Evolutionary conservation across 2,888 invertebrate species (phyloP), one percentile per base, ranked within the genome.

Genomic region (Scaptomyza cyrtandrae): DNA sequence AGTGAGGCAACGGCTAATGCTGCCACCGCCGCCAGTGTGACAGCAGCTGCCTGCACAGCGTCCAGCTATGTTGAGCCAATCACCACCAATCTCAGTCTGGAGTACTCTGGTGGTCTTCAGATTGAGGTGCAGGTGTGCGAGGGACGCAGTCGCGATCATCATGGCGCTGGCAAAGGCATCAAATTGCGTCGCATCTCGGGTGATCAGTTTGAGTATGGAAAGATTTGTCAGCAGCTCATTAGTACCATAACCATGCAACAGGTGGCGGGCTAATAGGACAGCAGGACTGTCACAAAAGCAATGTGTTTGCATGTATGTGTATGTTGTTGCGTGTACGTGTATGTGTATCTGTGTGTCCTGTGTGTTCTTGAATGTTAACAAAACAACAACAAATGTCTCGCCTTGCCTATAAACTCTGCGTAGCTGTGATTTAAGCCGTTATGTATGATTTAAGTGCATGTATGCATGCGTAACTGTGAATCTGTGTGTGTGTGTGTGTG

Each of bases 151-250:
- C 91, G 91, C 46, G 91, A 92, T 73, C 93, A 95, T 88, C 90
- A 90, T 49, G 84, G 83, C 4, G 95, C 95, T 87, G 95, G 94
- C 53, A 97, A 96, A 81, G 97, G 97, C 7, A 93, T 97, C 82
- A 97, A 97, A 83, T 94, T 98, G 95, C 93, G 97, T 59, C 93
- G 97, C 88, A 96, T 98, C 83, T 97, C 97, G 0, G 97, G 97
- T 6, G 97, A 98, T 92, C 96, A 96, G 91, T 93, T 95, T 80
- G 96, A 97, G 90, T 97, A 97, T 90, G 96, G 96, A 71, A 96
- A 97, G 91, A 93, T 97, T 43, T 97, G 97, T 91, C 96, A 97
- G 90, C 97, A 97, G 92, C 92, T 98, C 83, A 96, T 97, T 66
- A 96, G 96, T 53, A 97, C 96, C 90, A 95, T 97, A 93, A 96